Conservation (phyloP, 2,888 invertebrate genomes). For the Lasioglossum morio region DNA sequence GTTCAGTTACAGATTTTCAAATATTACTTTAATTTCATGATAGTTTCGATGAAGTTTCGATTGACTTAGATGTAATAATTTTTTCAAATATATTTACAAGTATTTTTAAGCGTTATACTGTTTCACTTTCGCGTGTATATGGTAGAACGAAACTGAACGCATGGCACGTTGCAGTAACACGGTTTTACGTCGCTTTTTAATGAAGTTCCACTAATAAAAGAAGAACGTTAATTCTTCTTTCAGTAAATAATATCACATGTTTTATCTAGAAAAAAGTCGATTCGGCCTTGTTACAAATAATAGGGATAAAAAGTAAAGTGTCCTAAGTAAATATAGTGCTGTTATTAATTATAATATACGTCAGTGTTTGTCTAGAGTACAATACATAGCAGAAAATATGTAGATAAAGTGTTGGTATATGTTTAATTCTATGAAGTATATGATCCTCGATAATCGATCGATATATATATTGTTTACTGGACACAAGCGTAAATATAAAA, state of each 20-base stretch:
- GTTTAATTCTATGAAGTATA: background rate
- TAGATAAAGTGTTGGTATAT: background rate
- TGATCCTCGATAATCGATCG: background rate
- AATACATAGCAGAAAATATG: background rate
- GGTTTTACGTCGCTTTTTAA: background rate
- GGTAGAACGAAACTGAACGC: constrained; percentile 40
- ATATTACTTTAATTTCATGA: constrained; percentile 50
- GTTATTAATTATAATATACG: background rate
- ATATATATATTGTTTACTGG: background rate
- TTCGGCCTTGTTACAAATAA: background rate
- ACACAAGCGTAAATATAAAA: no score
- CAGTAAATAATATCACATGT: background rate
- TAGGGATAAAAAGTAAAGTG: background rate
- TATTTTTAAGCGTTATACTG: background rate
- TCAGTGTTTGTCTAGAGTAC: background rate
- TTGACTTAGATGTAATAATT: background rate
- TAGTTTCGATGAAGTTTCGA: background rate
- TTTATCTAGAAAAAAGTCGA: background rate
- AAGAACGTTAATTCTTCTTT: background rate
- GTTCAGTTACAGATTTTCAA: constrained; percentile 56
- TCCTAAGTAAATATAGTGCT: background rate
- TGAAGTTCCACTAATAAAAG: background rate
- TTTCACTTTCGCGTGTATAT: background rate
- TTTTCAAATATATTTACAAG: background rate
- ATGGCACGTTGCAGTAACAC: constrained; percentile 62